A percentile compares a stretch with the other conserved stretches of the same genome.
Conservation (phyloP, 2,113 vertebrate species). For the Xenopus laevis region DNA sequence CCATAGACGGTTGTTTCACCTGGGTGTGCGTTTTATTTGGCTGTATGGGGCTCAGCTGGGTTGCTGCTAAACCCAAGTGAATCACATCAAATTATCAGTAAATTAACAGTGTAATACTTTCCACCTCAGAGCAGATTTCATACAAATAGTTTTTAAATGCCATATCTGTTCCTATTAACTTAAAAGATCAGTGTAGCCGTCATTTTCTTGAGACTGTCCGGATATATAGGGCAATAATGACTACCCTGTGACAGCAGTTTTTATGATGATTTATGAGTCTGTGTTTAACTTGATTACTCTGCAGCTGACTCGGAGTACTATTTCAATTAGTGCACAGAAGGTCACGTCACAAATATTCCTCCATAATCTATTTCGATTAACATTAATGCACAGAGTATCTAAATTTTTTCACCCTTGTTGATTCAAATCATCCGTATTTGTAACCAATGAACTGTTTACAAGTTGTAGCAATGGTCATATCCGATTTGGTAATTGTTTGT, state of each 20-base stretch:
- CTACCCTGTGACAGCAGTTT: conserved; percentile 98
- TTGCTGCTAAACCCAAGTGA: conserved; percentile 86
- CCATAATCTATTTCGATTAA: conserved; percentile 99
- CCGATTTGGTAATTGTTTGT: conserved; percentile 86
- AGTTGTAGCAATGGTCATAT: conserved; percentile 91
- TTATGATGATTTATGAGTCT: conserved; percentile 99
- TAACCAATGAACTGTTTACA: conserved; percentile 96
- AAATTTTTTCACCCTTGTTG: conserved; percentile 99
- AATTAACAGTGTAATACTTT: conserved; percentile 99
- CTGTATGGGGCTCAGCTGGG: conserved; percentile 75
- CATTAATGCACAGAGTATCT: conserved; percentile 98
- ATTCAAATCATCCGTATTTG: conserved; percentile 96
- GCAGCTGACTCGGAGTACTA: conserved; percentile 99
- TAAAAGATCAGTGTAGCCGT: conserved; percentile 95
- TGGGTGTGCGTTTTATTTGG: conserved; percentile 68
- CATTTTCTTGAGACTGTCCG: conserved; percentile 94
- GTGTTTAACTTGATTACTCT: conserved; percentile 99
- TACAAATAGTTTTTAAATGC: conserved; percentile 99
- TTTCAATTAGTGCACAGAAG: conserved; percentile 99
- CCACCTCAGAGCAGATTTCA: conserved; percentile 95
- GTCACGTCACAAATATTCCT: conserved; percentile 99
- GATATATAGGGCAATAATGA: conserved; percentile 94
- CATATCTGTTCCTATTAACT: conserved; percentile 99
- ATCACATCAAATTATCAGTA: conserved; percentile 99
- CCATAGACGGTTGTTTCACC: too few species aligned